Evolutionary conservation across 2,888 invertebrate species (phyloP), one percentile per base, ranked within the genome.

Genomic region (Harpalus rubripes): DNA sequence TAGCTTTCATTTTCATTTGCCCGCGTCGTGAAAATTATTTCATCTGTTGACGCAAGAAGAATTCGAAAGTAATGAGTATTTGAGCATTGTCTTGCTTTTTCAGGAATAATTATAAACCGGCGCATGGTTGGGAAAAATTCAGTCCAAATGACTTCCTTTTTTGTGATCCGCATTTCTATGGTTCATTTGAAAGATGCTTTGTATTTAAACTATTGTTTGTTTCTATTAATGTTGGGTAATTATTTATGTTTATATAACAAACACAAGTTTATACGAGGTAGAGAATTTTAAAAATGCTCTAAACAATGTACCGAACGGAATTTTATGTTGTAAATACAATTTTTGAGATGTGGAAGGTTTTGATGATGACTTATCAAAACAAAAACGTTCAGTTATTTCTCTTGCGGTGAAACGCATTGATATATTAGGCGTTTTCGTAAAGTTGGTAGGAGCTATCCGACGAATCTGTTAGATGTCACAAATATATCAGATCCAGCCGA

Each of bases 61-160:
- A 72, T 78, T 78, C 78, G 78, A 78, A 78, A 78, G 78, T 78
- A 74, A 74, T 74, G 74, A 15, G 52, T 41, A 58, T 76, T 56
- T 76, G 78, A 78, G 78, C 26, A 78, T 78, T 78, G 78, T 78
- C 8, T 58, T 15, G 32, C 56, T 32, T 72, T 39, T 65, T 16
- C 22, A 32, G n/a, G 15, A 8, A n/a, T 22, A 26, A 58, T 78
- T 78, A 78, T 78, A 56, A 78, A 78, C 56, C 32, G 76, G 32
- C 18, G 58, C 58, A 58, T 78, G 76, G 52, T 32, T 78, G 78
- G 58, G 78, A 78, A 26, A 74, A 78, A n/a, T 78, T 7, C 12
- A 32, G 8, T 56, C 44, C 8, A 78, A 78, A 78, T 58, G 12
- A 78, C 74, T 74, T 74, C 74, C 74, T 74, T 12, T 68, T 63